Base-by-base conservation (phyloP, 2,113 vertebrate genomes). In the Channa argus region DNA sequence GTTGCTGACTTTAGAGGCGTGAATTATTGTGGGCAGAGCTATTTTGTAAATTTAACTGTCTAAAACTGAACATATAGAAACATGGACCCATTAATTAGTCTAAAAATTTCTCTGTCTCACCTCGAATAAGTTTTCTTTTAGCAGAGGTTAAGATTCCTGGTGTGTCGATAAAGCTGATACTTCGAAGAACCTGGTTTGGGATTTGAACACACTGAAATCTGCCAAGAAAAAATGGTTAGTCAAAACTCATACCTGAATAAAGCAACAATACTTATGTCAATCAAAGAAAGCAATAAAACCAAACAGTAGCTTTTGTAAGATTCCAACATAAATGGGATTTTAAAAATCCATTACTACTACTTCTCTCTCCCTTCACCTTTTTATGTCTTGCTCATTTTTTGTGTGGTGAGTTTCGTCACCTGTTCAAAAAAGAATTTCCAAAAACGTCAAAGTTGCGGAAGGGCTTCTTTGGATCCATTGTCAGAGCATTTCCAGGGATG, bases 371-470 rank as follows among this genome's bases (percentile, higher is more conserved):
- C 34, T 14, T 9, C 34, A 36, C n/a, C 6, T 36, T 15, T 24
- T 3, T 33, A 6, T 8, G 11, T 24, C 38, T 11, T 3, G 3
- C 11, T 6, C 3, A 13, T 6, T 59, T 36, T 38, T 5, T 46
- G 13, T 8, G 2, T 34, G n/a, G 13, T 24, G 8, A 52, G 33
- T 24, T 41, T 3, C 37, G 43, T 91, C 69, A 97, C 96, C 97
- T 95, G 83, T 97, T 98, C 3, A 98, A 94, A 80, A 98, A 98
- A 1, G 93, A 86, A 44, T 96, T 97, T 11, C 96, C 97, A 0
- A 97, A 98, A 0, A 95, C 94, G 66, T 95, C 94, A 13, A 98
- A 95, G 49, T 97, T 95, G 0, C 96, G 95, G 87, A 97, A 98
- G 1, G 97, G 97, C 73, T 96, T 97, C 6, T 94, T 92, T 0